Evolutionary conservation across 2,888 invertebrate genomes (phyloP).

Genomic region (Orchesella flavescens): DNA sequence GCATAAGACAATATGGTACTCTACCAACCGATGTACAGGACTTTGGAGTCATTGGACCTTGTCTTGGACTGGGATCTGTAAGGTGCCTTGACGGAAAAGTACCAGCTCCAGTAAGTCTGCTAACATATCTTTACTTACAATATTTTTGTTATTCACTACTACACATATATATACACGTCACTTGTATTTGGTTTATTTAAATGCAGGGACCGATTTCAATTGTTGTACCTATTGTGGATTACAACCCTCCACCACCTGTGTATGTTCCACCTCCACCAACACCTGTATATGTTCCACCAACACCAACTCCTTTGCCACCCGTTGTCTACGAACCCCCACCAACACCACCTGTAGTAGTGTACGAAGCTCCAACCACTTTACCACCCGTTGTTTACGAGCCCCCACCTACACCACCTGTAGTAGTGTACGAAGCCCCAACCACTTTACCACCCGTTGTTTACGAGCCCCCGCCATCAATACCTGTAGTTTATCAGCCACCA

Average conservation of each 20-base stretch:
- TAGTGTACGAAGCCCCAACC: slow-evolving; percentile 18
- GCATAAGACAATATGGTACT: slow-evolving; percentile 64
- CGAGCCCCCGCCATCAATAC: slow-evolving; percentile 15
- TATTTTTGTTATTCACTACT: not conserved
- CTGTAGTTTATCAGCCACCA: slow-evolving; percentile 19
- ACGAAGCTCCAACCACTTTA: slow-evolving; percentile 17
- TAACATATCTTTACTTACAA: not conserved
- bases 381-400: slow-evolving; percentile 42
- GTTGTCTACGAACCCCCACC: slow-evolving; percentile 26
- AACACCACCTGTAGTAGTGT: slow-evolving; percentile 7
- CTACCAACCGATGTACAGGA: slow-evolving; percentile 65
- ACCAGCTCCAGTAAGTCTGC: slow-evolving; percentile 19
- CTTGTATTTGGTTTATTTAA: not conserved
- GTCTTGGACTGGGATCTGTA: slow-evolving; percentile 68
- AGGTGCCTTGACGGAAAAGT: slow-evolving; percentile 62
- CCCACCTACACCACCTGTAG: slow-evolving; percentile 29
- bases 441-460: slow-evolving; percentile 18
- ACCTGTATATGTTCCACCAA: slow-evolving; percentile 15
- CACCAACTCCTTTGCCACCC: slow-evolving; percentile 38
- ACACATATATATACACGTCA: too few species aligned
- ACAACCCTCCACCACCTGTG: slow-evolving; percentile 23
- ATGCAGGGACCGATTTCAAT: slow-evolving; percentile 37
- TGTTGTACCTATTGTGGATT: slow-evolving; percentile 32
- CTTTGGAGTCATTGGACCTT: slow-evolving; percentile 68
- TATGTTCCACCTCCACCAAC: slow-evolving; percentile 37